phyloP scores from a whole-genome alignment of 2,113 vertebrate genomes.

The Crocuta crocuta region DNA sequence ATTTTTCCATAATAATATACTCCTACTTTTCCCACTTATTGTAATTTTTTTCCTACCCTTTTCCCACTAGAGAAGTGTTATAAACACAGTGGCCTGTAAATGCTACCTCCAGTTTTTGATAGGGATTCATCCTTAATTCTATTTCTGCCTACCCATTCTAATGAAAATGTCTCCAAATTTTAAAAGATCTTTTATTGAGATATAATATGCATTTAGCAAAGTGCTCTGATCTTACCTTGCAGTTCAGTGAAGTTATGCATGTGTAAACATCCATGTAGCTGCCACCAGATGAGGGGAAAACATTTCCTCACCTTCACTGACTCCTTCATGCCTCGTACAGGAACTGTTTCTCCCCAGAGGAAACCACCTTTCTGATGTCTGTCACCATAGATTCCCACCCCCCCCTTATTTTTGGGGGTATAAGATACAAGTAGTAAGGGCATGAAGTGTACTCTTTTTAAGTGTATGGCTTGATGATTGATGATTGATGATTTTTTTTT shows the following conservation, averaged over 20 bases:
- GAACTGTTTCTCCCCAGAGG: not conserved
- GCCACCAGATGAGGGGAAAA: not conserved
- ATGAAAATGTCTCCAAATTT: not conserved
- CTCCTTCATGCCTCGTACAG: not conserved
- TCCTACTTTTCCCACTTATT: not conserved
- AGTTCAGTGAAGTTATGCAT: not conserved
- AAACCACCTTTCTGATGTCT: not conserved
- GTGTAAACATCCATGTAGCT: not conserved
- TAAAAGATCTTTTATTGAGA: not conserved
- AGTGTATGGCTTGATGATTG: not conserved
- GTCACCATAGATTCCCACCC: not conserved
- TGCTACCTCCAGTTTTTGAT: not conserved
- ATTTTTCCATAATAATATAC: not conserved
- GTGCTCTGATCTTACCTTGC: not conserved
- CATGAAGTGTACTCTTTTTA: not conserved
- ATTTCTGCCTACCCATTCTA: conserved; percentile 9
- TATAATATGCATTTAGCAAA: not conserved
- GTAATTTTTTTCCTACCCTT: not conserved
- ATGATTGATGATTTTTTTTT: not conserved
- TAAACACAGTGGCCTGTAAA: not conserved
- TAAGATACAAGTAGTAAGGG: not conserved
- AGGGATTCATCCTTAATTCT: not conserved
- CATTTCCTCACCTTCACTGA: not conserved
- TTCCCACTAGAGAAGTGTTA: not conserved
- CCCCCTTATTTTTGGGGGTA: not conserved